Conservation (phyloP, 2,113 vertebrate species). For the Mystacornis crossleyi region DNA sequence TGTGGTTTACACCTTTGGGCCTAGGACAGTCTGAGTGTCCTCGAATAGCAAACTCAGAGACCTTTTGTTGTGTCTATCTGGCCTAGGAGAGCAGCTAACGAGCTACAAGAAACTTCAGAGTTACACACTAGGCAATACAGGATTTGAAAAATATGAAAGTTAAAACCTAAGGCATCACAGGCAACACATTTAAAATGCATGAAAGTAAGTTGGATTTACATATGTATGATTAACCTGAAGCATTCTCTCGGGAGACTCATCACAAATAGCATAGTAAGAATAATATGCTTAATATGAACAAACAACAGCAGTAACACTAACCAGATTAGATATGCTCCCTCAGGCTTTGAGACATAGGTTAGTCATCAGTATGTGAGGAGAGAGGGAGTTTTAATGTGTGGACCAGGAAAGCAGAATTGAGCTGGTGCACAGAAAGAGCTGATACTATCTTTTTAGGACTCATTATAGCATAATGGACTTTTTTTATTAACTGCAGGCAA, state of each 20-base stretch:
- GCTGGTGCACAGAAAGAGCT: background rate
- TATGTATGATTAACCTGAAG: background rate
- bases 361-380: background rate
- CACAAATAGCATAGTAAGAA: background rate
- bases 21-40: too few species aligned
- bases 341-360: background rate
- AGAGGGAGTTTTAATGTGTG: background rate
- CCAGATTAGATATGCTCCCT: background rate
- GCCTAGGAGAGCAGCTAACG: too few species aligned
- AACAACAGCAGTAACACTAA: background rate
- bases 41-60: too few species aligned
- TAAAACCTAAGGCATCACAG: too few species aligned
- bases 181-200: background rate
- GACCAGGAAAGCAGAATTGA: background rate
- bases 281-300: background rate
- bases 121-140: too few species aligned
- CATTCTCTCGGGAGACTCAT: background rate
- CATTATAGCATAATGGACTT: background rate
- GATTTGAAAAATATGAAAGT: too few species aligned
- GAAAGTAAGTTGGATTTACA: background rate
- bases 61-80: too few species aligned
- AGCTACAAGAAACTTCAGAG: too few species aligned
- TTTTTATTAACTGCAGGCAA: background rate
- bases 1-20: too few species aligned
- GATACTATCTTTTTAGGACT: background rate